Base-by-base conservation (phyloP, 1,140 invertebrate species). In the Whitmania pigra region DNA sequence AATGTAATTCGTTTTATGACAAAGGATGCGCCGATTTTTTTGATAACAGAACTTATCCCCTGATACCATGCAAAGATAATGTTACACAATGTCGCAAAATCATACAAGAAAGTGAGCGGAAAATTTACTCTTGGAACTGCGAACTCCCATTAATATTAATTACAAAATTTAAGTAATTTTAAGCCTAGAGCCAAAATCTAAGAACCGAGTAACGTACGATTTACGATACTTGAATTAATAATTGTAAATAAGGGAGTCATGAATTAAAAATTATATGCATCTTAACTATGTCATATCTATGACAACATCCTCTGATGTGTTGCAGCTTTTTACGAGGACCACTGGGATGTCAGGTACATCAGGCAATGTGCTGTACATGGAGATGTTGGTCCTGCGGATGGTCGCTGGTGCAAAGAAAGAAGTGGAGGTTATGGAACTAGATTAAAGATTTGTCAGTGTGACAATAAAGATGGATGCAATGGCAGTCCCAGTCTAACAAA, bases 401-500 rank as follows among this genome's bases (percentile, higher is more conserved):
- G 81, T 7, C 76, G 81, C 9, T 71, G 75, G n/a, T 82, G 81
- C 74, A 75, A 77, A 60, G 80, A 82, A 69, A 73, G 79, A 27
- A 77, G 77, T 25, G 81, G 81, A 15, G 80, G 79, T 27, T 81
- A 78, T 74, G 75, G 78, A 22, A 77, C 82, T 6, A 78, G 79
- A 72, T 76, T 82, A 71, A 74, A 78, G 31, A 79, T 80, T 71
- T 82, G 81, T 73, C 80, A 81, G 72, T 82, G 81, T 74, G 75
- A 81, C 74, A 81, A 82, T 75, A 79, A 81, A 73, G 79, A 82
- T 73, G 81, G 81, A 31, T 82, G 81, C 73, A 82, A 82, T 49
- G 15, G 43, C 43, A 49, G 43, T 13, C 43, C 43, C 15, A 17
- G 43, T 49, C 43, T 49, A 15, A 15, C 43, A 49, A 49, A 49